phyloP scores from a whole-genome alignment of 2,113 vertebrate genomes.

The Meriones unguiculatus region DNA sequence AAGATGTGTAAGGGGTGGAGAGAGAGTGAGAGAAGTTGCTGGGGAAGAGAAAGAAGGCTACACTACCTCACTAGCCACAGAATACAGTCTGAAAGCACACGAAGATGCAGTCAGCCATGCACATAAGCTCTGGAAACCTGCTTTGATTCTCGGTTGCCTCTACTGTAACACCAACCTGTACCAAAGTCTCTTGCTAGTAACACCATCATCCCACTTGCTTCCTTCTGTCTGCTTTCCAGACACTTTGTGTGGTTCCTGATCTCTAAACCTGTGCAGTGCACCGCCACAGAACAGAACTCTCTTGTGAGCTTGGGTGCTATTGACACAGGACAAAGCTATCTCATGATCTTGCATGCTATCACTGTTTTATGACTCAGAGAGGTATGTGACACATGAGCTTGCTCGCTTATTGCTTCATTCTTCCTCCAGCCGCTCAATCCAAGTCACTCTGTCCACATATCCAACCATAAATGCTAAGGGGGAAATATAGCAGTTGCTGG shows the following conservation, averaged over 20 bases:
- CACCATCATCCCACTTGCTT: too few relatives aligned
- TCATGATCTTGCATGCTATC: fast-evolving
- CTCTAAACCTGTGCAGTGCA: too few relatives aligned
- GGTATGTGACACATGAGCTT: fast-evolving
- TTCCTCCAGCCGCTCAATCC: not conserved
- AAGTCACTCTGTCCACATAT: not conserved
- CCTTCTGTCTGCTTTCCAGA: not conserved
- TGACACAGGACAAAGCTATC: not conserved
- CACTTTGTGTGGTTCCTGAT: not conserved
- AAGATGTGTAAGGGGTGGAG: not conserved
- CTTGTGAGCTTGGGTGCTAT: not conserved
- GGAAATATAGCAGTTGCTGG: not conserved
- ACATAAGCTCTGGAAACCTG: fast-evolving
- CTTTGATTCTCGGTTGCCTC: not conserved
- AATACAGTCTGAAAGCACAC: fast-evolving
- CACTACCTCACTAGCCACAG: not conserved
- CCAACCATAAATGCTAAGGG: not conserved
- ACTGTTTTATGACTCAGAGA: fast-evolving
- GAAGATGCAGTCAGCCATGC: fast-evolving
- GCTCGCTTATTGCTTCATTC: too few relatives aligned
- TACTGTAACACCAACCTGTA: fast-evolving
- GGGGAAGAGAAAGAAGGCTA: not conserved
- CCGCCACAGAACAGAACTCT: not conserved
- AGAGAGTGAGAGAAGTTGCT: too few relatives aligned
- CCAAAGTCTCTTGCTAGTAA: fast-evolving